Evolutionary conservation across 2,797 vertebrate species (phyloP).

Genomic region (Oceanodroma leucorhoa): DNA sequence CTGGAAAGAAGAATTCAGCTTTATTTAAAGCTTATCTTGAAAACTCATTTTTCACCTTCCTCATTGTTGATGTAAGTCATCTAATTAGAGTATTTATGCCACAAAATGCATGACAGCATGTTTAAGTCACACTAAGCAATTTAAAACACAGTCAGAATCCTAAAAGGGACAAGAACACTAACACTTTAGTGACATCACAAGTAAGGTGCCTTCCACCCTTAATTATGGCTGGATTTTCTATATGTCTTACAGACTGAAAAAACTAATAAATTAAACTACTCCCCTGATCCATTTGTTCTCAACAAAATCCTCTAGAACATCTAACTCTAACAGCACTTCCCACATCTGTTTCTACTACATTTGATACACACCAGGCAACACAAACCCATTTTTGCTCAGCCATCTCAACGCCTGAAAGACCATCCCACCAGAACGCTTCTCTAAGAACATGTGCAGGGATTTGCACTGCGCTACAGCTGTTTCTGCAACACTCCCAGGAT

Average conservation of each 20-base stretch:
- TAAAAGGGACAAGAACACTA: rapidly evolving
- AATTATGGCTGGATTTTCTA: rapidly evolving
- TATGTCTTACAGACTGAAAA: no score
- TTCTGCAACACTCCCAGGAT: rapidly evolving
- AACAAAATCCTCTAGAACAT: no score
- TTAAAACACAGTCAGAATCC: neutral
- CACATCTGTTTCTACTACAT: rapidly evolving
- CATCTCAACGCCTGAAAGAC: neutral
- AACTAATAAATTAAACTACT: no score
- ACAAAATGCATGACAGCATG: rapidly evolving
- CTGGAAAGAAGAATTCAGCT: conserved; percentile 26
- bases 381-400: neutral
- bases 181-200: rapidly evolving
- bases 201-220: no score
- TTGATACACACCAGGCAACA: neutral
- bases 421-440: rapidly evolving
- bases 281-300: rapidly evolving
- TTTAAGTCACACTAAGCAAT: no score
- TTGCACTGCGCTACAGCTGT: rapidly evolving
- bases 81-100: neutral
- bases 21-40: neutral
- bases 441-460: rapidly evolving
- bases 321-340: neutral
- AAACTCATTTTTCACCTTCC: neutral
- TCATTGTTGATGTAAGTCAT: rapidly evolving